phyloP scores from a whole-genome alignment of 53 echinoderm and acorn worm species.

The Mesocentrotus franciscanus region DNA sequence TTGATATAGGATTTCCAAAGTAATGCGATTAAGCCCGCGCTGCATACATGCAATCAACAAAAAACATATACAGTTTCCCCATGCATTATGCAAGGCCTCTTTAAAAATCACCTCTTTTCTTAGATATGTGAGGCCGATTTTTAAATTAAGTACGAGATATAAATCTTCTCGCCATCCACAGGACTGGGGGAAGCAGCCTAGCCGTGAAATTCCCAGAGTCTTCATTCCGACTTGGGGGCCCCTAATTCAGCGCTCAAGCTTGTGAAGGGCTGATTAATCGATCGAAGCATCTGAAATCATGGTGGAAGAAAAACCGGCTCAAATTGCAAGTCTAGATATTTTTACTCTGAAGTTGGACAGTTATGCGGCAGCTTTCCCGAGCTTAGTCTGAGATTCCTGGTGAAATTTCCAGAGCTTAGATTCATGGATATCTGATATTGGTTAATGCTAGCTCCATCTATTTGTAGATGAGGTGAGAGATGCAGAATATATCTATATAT shows the following conservation, averaged over 20 bases:
- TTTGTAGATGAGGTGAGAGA: slow-evolving; percentile 17
- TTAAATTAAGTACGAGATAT: slow-evolving; percentile 61
- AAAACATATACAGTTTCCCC: slow-evolving; percentile 64
- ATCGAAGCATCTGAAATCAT: slow-evolving; percentile 54
- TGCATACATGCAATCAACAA: slow-evolving; percentile 63
- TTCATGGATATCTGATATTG: slow-evolving; percentile 57
- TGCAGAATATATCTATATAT: neutral
- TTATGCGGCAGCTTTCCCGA: slow-evolving; percentile 27
- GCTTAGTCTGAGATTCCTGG: slow-evolving; percentile 6
- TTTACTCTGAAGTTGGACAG: slow-evolving; percentile 39
- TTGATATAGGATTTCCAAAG: slow-evolving; percentile 60
- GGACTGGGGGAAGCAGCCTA: slow-evolving; percentile 1
- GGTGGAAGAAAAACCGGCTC: slow-evolving; percentile 34
- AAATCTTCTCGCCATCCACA: slow-evolving; percentile 41
- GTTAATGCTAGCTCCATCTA: slow-evolving; percentile 30
- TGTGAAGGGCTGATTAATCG: slow-evolving; percentile 55
- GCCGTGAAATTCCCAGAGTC: slow-evolving; percentile 27
- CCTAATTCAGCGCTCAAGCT: slow-evolving; percentile 48
- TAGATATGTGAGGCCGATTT: slow-evolving; percentile 23
- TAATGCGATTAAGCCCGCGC: slow-evolving; percentile 49
- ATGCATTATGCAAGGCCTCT: slow-evolving; percentile 58
- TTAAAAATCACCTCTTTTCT: slow-evolving; percentile 44
- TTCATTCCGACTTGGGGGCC: slow-evolving; percentile 27
- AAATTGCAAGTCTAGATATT: slow-evolving; percentile 47
- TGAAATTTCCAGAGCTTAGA: slow-evolving; percentile 51